Base-by-base conservation (phyloP, 2,113 vertebrate genomes). In the Ctenomys sociabilis region DNA sequence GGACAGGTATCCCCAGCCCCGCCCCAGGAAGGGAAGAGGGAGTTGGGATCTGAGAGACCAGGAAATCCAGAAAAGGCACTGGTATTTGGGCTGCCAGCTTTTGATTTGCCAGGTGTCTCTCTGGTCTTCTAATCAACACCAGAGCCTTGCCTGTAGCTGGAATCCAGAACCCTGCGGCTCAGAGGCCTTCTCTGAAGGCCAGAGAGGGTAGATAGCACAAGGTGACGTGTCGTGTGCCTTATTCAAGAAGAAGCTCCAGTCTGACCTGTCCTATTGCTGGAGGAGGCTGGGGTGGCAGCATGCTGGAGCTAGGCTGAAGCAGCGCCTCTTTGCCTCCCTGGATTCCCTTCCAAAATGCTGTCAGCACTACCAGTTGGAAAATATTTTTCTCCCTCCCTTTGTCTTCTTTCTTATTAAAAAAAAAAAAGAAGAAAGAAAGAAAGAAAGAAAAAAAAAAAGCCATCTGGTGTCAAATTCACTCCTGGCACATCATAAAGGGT, bases 401-500 rank as follows among this genome's bases (percentile, higher is more conserved):
- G 97, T 97, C 96, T 97, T 97, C 85, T 97, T 97, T 96, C 93
- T 97, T 96, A 96, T 95, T 96, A 81, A 97, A 97, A 96, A 93
- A 61, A 97, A 96, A 93, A 22, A 96, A 97, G 73, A 97, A 96
- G 92, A 22, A 96, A 97, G 73, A n/a, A n/a, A n/a, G n/a, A n/a
- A n/a, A n/a, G n/a, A n/a, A n/a, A n/a, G 94, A 97, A 96, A 95
- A 97, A 80, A 95, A 97, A 95, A 95, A 97, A 97, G 95, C 96
- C 96, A 97, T 96, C 97, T 97, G 97, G 97, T 97, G 96, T 97
- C 96, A 97, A 86, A 97, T 97, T 97, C 96, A 97, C 97, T 97
- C 84, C 97, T 97, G 97, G 97, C 96, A 97, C 96, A 97, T 96
- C 97, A 97, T 96, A 97, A 97, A 98, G 97, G 96, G 97, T 97